Conservation (phyloP, 64 coral and sea anemone species). For the Stylophora pistillata region DNA sequence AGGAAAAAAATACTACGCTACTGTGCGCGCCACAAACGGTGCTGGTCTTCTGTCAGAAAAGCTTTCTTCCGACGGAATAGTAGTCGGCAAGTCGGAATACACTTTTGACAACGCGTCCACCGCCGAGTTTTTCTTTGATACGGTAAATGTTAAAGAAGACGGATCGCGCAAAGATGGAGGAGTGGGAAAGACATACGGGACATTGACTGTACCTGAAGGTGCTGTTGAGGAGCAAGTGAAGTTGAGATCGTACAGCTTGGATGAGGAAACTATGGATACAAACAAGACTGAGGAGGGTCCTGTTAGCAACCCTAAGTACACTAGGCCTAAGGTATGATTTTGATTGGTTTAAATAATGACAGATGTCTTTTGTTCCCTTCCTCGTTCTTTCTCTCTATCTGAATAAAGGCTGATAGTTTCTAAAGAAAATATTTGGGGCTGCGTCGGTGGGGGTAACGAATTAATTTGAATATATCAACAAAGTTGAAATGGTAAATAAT, state of each 20-base stretch:
- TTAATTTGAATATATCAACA: too few species aligned
- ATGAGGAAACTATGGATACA: constrained; percentile 47
- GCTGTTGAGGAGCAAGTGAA: constrained; percentile 77
- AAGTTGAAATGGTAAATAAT: too few species aligned
- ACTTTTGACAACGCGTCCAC: constrained; percentile 77
- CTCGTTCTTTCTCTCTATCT: neutral
- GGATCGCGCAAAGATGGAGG: constrained; percentile 74
- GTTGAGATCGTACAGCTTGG: constrained; percentile 76
- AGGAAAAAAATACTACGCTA: constrained; percentile 77
- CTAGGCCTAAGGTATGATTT: constrained; percentile 74
- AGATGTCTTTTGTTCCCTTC: neutral
- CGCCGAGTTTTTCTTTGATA: constrained; percentile 80
- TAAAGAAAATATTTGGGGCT: too few species aligned
- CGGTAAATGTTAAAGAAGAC: constrained; percentile 80
- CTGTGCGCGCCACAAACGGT: constrained; percentile 83
- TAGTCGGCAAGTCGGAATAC: constrained; percentile 93
- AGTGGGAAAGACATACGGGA: constrained; percentile 92
- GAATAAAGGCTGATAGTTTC: too few species aligned
- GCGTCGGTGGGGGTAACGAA: too few species aligned
- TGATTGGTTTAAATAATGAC: neutral
- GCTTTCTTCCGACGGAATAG: constrained; percentile 79
- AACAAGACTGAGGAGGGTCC: constrained; percentile 72
- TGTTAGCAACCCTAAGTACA: constrained; percentile 55
- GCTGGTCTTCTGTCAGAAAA: constrained; percentile 87
- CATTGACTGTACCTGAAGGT: constrained; percentile 85